Evolutionary conservation across 2,888 invertebrate species (phyloP).

Genomic region (Ochropleura leucogaster): DNA sequence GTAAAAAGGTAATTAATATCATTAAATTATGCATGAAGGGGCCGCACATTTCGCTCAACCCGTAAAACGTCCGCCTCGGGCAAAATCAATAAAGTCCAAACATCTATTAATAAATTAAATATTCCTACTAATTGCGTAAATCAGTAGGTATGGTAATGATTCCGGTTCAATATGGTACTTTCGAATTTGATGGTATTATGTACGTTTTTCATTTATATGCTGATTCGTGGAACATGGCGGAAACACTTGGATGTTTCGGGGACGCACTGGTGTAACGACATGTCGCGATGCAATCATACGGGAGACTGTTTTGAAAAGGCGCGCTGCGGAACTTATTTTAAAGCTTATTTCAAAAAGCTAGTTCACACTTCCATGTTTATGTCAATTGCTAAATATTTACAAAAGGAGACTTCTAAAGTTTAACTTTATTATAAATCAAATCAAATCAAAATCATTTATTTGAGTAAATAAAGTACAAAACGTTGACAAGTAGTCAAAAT

Average conservation of each 20-base stretch:
- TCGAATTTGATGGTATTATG: constrained; percentile 64
- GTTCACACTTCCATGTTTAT: too few species aligned
- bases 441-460: too few species aligned
- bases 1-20: constrained; percentile 51
- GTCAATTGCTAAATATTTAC: too few species aligned
- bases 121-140: constrained; percentile 67
- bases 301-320: constrained; percentile 6
- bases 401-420: too few species aligned
- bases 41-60: constrained; percentile 46
- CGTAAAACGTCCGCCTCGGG: constrained; percentile 47
- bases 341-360: too few species aligned
- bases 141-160: constrained; percentile 57
- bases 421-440: too few species aligned
- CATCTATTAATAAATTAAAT: constrained; percentile 55
- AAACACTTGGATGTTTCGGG: constrained; percentile 80
- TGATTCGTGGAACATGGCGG: constrained; percentile 70
- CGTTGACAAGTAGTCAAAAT: too few species aligned
- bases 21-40: constrained; percentile 51
- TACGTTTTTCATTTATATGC: constrained; percentile 75
- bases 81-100: constrained; percentile 60
- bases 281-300: constrained; percentile 58
- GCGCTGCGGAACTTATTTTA: neutral
- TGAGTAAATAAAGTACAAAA: too few species aligned
- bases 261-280: constrained; percentile 75
- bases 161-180: constrained; percentile 64